phyloP scores from a whole-genome alignment of 2,113 vertebrate species.

The Seriola rivoliana region DNA sequence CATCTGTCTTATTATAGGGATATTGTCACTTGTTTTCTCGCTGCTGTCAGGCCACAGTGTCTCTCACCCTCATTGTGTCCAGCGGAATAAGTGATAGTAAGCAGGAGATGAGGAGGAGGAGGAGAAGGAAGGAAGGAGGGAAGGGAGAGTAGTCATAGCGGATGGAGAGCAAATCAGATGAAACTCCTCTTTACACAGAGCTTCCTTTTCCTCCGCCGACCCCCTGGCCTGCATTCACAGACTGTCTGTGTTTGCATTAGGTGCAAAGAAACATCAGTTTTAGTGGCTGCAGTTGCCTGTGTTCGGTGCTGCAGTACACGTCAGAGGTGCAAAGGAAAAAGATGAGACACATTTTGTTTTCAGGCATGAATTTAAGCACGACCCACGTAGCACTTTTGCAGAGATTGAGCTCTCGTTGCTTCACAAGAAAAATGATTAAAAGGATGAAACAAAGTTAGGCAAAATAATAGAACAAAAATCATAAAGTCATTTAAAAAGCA shows the following conservation, averaged over 20 bases:
- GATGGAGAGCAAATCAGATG: slow-evolving; percentile 67
- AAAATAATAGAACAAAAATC: background rate
- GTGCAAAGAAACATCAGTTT: background rate
- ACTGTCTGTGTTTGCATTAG: slow-evolving; percentile 8
- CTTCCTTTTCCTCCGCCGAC: slow-evolving; percentile 78
- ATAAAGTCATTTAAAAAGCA: background rate
- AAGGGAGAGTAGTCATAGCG: slow-evolving; percentile 66
- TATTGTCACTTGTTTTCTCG: slow-evolving; percentile 5
- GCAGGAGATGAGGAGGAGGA: slow-evolving; percentile 52
- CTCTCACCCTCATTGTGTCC: slow-evolving; percentile 30
- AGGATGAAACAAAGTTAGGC: background rate
- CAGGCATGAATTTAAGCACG: background rate
- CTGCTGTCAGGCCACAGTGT: background rate
- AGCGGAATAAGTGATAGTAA: slow-evolving; percentile 45
- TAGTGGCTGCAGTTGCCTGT: background rate
- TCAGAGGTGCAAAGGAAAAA: background rate
- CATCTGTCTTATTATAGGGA: background rate
- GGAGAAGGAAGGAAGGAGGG: slow-evolving; percentile 69
- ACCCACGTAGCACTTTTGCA: background rate
- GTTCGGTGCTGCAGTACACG: background rate
- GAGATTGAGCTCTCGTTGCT: background rate
- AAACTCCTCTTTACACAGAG: slow-evolving; percentile 57
- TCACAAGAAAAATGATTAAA: background rate
- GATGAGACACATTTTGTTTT: background rate
- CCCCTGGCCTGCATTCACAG: slow-evolving; percentile 44